phyloP scores from a whole-genome alignment of 2,888 invertebrate genomes.

The Octonoba sinensis region DNA sequence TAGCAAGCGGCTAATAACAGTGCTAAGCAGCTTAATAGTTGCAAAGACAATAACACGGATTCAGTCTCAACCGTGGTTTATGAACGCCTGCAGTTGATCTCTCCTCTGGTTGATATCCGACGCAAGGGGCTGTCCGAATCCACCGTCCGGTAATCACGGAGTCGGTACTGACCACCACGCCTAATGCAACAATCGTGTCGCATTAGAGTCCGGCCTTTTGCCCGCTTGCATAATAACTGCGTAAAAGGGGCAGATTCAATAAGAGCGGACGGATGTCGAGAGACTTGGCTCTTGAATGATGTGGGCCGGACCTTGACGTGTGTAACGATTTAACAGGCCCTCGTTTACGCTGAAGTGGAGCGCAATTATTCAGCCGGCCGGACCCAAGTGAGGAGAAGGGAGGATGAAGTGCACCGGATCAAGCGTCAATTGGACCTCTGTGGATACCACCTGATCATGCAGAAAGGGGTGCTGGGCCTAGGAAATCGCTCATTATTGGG shows the following conservation, averaged over 20 bases:
- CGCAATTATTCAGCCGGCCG: too few relatives aligned
- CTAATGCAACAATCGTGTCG: slow-evolving; percentile 61
- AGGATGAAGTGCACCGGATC: too few relatives aligned
- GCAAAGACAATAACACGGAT: slow-evolving; percentile 57
- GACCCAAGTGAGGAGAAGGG: too few relatives aligned
- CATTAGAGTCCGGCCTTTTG: slow-evolving; percentile 28
- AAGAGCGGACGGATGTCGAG: neutral
- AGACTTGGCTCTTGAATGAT: neutral
- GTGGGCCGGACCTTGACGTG: slow-evolving; percentile 7
- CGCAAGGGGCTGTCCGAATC: neutral
- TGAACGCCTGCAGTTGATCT: slow-evolving; percentile 32
- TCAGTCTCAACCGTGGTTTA: slow-evolving; percentile 26
- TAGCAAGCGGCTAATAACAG: slow-evolving; percentile 50
- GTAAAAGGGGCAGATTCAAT: slow-evolving; percentile 40
- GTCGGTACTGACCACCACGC: slow-evolving; percentile 12
- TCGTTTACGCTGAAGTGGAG: neutral
- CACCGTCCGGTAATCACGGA: slow-evolving; percentile 28
- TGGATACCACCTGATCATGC: slow-evolving; percentile 2
- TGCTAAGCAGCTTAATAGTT: slow-evolving; percentile 52
- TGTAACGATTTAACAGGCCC: slow-evolving; percentile 11
- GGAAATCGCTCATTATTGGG: too few relatives aligned
- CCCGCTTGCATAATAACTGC: slow-evolving; percentile 46
- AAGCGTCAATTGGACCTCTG: slow-evolving; percentile 8
- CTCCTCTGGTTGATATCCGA: neutral
- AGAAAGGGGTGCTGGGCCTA: neutral